A percentile compares a stretch with the other conserved stretches of the same genome.
phyloP scores from a whole-genome alignment of 2,888 invertebrate species.

The Erpobdella octoculata region DNA sequence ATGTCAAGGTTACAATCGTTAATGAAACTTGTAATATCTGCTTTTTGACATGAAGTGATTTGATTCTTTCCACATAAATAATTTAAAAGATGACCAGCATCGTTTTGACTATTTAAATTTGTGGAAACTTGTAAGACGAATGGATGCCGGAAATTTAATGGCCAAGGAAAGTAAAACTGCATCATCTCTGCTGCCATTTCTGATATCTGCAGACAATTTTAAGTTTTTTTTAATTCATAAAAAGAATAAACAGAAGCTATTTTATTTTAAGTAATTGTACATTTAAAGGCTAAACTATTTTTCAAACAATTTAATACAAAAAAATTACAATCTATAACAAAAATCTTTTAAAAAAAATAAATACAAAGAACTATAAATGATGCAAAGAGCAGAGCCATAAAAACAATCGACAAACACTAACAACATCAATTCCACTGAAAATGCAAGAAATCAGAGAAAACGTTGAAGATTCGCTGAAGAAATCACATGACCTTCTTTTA shows the following conservation, averaged over 20 bases:
- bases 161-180: slow-evolving; percentile 40
- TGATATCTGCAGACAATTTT: slow-evolving; percentile 28
- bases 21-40: too few species aligned
- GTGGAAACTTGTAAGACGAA: too few species aligned
- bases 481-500: slow-evolving; percentile 39
- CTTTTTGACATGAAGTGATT: too few species aligned
- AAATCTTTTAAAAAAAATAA: too few species aligned
- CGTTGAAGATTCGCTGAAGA: slow-evolving; percentile 39
- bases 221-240: not conserved
- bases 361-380: not conserved
- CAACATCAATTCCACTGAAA: slow-evolving; percentile 46
- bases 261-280: too few species aligned
- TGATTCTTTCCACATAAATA: too few species aligned
- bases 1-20: not conserved
- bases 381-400: too few species aligned
- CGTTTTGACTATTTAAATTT: too few species aligned
- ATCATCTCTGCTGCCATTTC: slow-evolving; percentile 37
- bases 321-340: too few species aligned
- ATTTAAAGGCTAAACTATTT: not conserved
- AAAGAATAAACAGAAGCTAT: not conserved
- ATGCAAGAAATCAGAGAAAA: slow-evolving; percentile 41
- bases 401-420: too few species aligned
- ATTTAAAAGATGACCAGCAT: not conserved
- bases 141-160: slow-evolving; percentile 28
- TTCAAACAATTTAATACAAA: not conserved